Conservation (phyloP, 2,888 invertebrate genomes). For the Diarsia mendica region DNA sequence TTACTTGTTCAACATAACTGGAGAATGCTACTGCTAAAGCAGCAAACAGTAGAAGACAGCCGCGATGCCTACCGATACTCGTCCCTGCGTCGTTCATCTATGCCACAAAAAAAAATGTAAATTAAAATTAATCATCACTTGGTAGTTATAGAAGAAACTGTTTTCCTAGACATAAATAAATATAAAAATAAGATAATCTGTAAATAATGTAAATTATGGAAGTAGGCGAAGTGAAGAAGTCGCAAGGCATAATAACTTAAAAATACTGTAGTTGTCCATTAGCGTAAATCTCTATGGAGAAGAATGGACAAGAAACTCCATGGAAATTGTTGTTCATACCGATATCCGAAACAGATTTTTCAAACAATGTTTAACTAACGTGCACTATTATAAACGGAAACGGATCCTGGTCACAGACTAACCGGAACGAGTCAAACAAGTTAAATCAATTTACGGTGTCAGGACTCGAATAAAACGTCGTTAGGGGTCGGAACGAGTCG, state of each 20-base stretch:
- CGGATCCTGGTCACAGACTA: conserved; percentile 16
- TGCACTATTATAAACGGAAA: conserved; percentile 26
- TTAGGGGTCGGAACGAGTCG: conserved; percentile 54
- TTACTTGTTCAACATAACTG: conserved; percentile 83
- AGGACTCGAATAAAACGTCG: conserved; percentile 41
- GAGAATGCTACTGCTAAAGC: conserved; percentile 78
- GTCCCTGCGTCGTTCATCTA: conserved; percentile 79
- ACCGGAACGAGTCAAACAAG: conserved; percentile 20
- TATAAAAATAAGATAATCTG: not conserved
- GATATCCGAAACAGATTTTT: conserved; percentile 20
- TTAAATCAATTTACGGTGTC: conserved; percentile 26
- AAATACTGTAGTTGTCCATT: no score
- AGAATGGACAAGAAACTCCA: no score
- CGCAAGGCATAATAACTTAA: no score
- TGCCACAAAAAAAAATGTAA: conserved; percentile 47
- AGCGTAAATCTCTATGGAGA: no score
- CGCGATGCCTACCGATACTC: conserved; percentile 74
- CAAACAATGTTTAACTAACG: conserved; percentile 24
- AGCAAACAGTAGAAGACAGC: conserved; percentile 76
- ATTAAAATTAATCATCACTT: no score
- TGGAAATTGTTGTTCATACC: not conserved
- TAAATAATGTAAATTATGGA: not conserved
- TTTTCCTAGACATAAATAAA: no score
- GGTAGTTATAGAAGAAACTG: no score
- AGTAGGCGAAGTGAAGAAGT: no score